Conservation (phyloP, 2,888 invertebrate species). For the Yponomeuta cagnagella region DNA sequence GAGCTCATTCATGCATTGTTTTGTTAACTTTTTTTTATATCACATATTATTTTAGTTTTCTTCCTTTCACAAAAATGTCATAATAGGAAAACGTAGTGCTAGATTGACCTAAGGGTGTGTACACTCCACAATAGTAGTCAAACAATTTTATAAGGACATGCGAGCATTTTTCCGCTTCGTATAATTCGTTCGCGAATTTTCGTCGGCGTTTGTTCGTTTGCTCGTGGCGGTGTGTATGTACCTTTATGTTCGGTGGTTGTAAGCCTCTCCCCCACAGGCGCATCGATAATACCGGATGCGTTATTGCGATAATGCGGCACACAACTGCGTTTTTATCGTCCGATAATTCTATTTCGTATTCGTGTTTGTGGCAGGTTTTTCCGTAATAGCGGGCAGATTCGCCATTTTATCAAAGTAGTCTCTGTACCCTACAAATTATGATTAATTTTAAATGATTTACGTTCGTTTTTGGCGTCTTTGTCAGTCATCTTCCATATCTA, state of each 20-base stretch:
- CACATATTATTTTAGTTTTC: neutral
- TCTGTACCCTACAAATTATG: no score
- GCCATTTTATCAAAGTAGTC: no score
- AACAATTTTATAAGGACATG: neutral
- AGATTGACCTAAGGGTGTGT: neutral
- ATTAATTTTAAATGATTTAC: no score
- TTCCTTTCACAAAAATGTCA: neutral
- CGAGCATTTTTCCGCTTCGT: neutral
- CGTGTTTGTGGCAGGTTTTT: no score
- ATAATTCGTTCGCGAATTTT: neutral
- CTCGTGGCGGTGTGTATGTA: neutral
- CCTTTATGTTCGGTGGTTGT: neutral
- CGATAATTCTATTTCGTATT: no score
- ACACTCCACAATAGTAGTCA: no score
- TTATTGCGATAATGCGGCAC: no score
- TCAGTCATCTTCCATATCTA: no score
- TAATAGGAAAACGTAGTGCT: neutral
- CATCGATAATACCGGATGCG: no score
- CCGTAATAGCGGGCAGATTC: no score
- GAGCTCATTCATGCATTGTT: neutral
- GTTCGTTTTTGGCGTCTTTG: no score
- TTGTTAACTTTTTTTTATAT: neutral
- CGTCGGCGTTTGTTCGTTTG: neutral
- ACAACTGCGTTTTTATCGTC: no score
- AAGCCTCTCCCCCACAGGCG: neutral